Evolutionary conservation across 2,113 vertebrate species (phyloP).

Genomic region (Perca flavescens): DNA sequence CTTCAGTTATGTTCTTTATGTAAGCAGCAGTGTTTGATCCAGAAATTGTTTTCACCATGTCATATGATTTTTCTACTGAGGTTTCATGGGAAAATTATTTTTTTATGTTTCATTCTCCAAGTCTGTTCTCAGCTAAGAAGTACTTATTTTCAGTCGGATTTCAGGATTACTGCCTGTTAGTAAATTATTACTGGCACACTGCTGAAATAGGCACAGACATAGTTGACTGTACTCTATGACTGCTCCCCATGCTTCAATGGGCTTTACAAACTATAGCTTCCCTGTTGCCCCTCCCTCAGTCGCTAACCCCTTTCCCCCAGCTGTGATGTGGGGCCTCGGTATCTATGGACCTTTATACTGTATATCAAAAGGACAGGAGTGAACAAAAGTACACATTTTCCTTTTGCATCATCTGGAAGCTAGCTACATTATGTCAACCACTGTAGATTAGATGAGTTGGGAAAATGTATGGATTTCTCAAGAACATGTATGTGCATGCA

Average conservation of each 20-base stretch:
- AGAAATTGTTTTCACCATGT: neutral
- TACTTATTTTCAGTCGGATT: constrained; percentile 91
- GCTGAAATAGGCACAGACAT: constrained; percentile 63
- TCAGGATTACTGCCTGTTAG: constrained; percentile 91
- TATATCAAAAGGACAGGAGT: constrained; percentile 51
- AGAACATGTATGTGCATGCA: constrained; percentile 49
- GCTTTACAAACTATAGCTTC: constrained; percentile 57
- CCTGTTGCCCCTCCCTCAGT: constrained; percentile 29
- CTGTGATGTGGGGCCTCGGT: constrained; percentile 29
- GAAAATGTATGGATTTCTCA: constrained; percentile 62
- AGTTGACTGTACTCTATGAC: constrained; percentile 65
- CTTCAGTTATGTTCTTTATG: constrained; percentile 6
- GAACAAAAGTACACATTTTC: constrained; percentile 65
- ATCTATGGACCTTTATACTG: constrained; percentile 45
- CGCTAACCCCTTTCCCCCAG: constrained; percentile 24
- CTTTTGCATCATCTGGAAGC: constrained; percentile 40
- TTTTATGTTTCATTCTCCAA: neutral
- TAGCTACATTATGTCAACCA: constrained; percentile 46
- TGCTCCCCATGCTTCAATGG: constrained; percentile 53
- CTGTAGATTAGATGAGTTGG: constrained; percentile 48
- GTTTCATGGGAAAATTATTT: constrained; percentile 4
- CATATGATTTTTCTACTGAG: neutral
- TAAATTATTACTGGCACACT: constrained; percentile 92
- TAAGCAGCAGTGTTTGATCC: neutral
- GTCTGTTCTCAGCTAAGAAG: constrained; percentile 85